phyloP scores from a whole-genome alignment of 2,888 invertebrate species.

The Ormia ochracea region DNA sequence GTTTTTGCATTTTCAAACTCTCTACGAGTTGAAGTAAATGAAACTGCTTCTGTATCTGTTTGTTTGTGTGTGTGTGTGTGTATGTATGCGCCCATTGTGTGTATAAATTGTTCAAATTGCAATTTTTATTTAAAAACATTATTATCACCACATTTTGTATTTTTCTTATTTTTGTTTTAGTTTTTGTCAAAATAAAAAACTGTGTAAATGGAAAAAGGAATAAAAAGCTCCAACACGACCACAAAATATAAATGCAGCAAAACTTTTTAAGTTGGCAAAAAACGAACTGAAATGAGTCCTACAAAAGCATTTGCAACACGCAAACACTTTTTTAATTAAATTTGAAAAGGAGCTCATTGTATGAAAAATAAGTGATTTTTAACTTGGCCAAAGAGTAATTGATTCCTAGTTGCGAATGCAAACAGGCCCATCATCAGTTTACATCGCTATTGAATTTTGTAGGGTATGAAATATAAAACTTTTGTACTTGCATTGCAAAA shows the following conservation, averaged over 20 bases:
- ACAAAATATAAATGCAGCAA: not conserved
- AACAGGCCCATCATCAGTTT: not conserved
- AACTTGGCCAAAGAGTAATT: not conserved
- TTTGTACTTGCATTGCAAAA: constrained; percentile 32
- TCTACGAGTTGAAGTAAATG: not conserved
- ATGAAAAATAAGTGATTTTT: not conserved
- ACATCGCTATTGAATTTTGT: not conserved
- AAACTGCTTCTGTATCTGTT: not conserved
- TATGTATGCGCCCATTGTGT: too few species aligned
- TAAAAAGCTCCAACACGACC: constrained; percentile 7
- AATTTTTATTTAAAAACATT: constrained; percentile 31
- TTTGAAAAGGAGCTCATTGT: not conserved
- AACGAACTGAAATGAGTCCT: not conserved
- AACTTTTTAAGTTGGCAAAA: not conserved
- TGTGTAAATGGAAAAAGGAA: not conserved
- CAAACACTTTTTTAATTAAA: not conserved
- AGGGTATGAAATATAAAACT: constrained; percentile 26
- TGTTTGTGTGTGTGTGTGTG: not conserved
- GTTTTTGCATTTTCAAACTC: constrained; percentile 6
- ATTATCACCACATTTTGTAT: constrained; percentile 17
- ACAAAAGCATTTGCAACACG: not conserved
- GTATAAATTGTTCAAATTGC: constrained; percentile 14
- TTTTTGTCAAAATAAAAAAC: constrained; percentile 14
- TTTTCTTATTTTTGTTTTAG: not conserved
- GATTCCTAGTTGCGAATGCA: not conserved